phyloP scores from a whole-genome alignment of 2,888 invertebrate genomes.

The Penaeus monodon region DNA sequence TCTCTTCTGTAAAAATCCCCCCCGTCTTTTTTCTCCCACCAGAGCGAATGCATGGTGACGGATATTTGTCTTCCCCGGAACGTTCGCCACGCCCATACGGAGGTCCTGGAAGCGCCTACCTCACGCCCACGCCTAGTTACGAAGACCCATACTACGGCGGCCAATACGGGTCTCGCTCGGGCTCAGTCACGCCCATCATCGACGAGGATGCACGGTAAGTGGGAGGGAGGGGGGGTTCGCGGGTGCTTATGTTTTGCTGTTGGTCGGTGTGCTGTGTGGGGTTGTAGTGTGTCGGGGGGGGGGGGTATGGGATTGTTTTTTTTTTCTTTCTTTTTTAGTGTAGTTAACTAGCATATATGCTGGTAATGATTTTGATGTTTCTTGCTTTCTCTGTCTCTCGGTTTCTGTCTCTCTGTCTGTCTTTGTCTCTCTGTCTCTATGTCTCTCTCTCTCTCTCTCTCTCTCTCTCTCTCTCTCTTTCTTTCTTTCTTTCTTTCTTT shows the following conservation, averaged over 20 bases:
- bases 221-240: neutral
- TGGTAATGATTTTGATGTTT: no score
- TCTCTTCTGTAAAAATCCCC: no score
- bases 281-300: neutral
- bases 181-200: slow-evolving; percentile 87
- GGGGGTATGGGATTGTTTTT: neutral
- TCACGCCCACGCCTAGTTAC: slow-evolving; percentile 76
- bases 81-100: slow-evolving; percentile 69
- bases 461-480: no score
- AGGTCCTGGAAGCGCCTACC: slow-evolving; percentile 69
- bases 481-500: no score
- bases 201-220: slow-evolving; percentile 81
- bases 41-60: slow-evolving; percentile 68
- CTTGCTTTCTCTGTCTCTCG: no score
- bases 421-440: no score
- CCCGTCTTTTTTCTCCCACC: neutral
- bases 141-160: slow-evolving; percentile 84
- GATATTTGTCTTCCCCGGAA: slow-evolving; percentile 91
- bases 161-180: slow-evolving; percentile 80
- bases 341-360: no score
- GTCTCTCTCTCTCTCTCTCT: no score
- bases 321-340: no score
- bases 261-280: neutral
- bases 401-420: no score
- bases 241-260: no score